phyloP scores from a whole-genome alignment of 2,888 invertebrate species.

The Aleiodes alternator region DNA sequence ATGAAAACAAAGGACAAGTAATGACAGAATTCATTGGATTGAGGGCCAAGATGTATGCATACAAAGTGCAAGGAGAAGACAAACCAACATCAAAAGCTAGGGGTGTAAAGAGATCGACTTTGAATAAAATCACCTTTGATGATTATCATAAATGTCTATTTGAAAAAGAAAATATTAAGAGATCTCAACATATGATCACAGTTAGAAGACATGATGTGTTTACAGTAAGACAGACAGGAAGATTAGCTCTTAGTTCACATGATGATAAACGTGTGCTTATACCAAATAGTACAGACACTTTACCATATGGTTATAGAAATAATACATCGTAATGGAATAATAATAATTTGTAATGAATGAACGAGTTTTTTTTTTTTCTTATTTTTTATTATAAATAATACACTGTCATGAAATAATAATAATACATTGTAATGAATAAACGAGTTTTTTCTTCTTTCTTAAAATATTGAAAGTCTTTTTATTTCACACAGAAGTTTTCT shows the following conservation, averaged over 20 bases:
- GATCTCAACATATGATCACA: constrained; percentile 3
- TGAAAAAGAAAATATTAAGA: not conserved
- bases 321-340: no score
- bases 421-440: no score
- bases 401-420: no score
- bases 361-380: no score
- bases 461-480: no score
- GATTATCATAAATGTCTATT: constrained; percentile 33
- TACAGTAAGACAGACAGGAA: constrained; percentile 37
- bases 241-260: constrained; percentile 40
- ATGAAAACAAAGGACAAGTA: constrained; percentile 31
- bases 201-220: constrained; percentile 18
- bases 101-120: constrained; percentile 27
- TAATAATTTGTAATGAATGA: no score
- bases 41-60: constrained; percentile 32
- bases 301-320: constrained; percentile 38
- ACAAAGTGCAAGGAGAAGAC: not conserved
- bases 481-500: no score
- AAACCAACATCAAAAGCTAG: constrained; percentile 53
- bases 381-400: no score
- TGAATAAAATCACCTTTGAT: constrained; percentile 33
- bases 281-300: constrained; percentile 36
- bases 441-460: no score
- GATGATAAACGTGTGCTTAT: constrained; percentile 43
- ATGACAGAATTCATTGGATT: constrained; percentile 38